Percentiles rank a stretch among this genome's conserved stretches.
phyloP scores from a whole-genome alignment of 2,113 vertebrate species.

The Nipponia nippon region DNA sequence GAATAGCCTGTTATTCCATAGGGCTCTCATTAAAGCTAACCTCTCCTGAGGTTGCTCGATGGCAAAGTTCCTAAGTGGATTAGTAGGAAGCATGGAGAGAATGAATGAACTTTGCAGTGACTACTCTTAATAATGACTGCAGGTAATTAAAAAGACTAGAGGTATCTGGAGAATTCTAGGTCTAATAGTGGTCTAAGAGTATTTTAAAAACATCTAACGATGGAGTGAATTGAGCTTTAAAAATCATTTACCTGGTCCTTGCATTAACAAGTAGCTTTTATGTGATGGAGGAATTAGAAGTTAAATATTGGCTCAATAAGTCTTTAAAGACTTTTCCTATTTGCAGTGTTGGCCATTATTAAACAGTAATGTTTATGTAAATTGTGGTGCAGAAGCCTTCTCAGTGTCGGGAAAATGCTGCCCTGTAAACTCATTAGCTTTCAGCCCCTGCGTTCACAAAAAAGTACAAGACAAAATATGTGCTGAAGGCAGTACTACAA shows the following conservation, averaged over 20 bases:
- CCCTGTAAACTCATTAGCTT: not conserved
- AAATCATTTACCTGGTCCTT: constrained; percentile 1
- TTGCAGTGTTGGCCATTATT: not conserved
- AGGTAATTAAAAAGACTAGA: constrained; percentile 41
- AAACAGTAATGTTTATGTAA: not conserved
- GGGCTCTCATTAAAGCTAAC: constrained; percentile 31
- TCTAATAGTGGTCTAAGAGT: not conserved
- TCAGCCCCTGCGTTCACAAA: not conserved
- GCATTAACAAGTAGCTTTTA: constrained; percentile 4
- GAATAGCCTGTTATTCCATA: constrained; percentile 10
- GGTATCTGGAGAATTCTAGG: not conserved
- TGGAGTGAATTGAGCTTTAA: constrained; percentile 23
- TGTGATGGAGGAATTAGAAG: not conserved
- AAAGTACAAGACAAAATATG: not conserved
- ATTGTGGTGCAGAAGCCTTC: not conserved
- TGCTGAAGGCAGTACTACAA: not conserved
- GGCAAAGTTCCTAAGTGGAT: constrained; percentile 26
- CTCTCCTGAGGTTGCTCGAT: not conserved
- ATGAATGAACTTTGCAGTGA: constrained; percentile 27
- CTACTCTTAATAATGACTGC: constrained; percentile 11
- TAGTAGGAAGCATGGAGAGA: constrained; percentile 22
- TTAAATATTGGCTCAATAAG: constrained; percentile 9
- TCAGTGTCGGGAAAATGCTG: accelerated
- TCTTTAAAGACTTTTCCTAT: not conserved
- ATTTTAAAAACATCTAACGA: constrained; percentile 19